Evolutionary conservation across 2,797 vertebrate genomes (phyloP).

Genomic region (Rhinoraja longicauda): DNA sequence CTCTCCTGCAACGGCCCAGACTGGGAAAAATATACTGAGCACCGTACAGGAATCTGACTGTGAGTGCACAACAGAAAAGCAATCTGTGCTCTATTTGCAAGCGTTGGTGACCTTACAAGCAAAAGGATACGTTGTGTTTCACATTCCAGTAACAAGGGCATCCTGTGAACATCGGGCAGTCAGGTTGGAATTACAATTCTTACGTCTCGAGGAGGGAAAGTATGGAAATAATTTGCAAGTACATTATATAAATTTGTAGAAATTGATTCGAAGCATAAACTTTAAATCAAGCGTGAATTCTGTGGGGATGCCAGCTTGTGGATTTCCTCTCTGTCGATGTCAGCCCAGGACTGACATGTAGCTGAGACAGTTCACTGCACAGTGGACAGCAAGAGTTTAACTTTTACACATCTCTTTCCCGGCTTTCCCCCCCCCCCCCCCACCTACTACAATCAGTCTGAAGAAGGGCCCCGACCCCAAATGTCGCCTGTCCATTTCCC

Average conservation of each 20-base stretch:
- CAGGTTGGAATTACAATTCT: neutral
- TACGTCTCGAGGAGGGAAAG: neutral
- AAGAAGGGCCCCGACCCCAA: no score
- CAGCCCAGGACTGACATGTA: neutral
- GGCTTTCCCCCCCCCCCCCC: no score
- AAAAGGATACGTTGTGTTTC: neutral
- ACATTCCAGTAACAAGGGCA: neutral
- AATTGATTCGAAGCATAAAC: neutral
- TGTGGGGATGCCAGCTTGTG: neutral
- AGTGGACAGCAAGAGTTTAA: neutral
- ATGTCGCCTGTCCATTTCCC: no score
- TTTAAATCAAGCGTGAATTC: neutral
- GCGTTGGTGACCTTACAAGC: neutral
- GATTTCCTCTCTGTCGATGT: neutral
- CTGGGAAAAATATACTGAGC: neutral
- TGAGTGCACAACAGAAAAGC: neutral
- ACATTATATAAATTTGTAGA: neutral
- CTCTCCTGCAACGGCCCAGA: no score
- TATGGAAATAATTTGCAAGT: neutral
- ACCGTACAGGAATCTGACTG: neutral
- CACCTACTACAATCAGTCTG: no score
- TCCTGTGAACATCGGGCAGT: neutral
- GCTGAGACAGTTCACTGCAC: neutral
- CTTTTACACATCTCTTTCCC: no score
- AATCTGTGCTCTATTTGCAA: neutral